Percentiles rank a stretch among this genome's conserved stretches.
phyloP scores from a whole-genome alignment of 2,113 vertebrate genomes.

The Beaufortia kweichowensis region DNA sequence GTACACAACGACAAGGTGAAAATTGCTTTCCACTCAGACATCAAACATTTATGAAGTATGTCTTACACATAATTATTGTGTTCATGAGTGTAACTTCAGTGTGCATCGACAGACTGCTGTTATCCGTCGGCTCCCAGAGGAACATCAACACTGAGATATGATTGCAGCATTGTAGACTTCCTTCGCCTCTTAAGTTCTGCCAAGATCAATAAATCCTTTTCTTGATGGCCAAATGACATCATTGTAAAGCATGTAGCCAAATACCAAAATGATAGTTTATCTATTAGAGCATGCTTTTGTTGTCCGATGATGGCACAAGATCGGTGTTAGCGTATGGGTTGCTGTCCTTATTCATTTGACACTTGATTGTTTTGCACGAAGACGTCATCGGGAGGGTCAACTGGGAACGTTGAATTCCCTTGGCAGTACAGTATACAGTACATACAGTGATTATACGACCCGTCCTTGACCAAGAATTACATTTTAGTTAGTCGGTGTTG shows the following conservation, averaged over 20 bases:
- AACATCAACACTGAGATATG: background rate
- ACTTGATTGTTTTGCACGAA: background rate
- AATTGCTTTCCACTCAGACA: background rate
- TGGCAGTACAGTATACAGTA: constrained; percentile 1
- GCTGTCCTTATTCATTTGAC: constrained; percentile 5
- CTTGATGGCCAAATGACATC: background rate
- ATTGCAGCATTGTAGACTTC: background rate
- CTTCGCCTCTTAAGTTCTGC: constrained; percentile 3
- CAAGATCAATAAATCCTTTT: constrained; percentile 15
- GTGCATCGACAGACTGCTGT: background rate
- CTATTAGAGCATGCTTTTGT: no score
- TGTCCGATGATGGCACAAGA: no score
- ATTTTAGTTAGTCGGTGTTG: constrained; percentile 1
- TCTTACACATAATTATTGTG: constrained; percentile 12
- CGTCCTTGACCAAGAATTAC: constrained; percentile 43
- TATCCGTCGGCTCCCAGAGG: background rate
- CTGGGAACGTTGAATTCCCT: no score
- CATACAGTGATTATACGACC: constrained; percentile 1
- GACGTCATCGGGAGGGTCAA: background rate
- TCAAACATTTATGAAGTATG: constrained; percentile 25
- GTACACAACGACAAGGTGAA: background rate
- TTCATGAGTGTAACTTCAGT: background rate
- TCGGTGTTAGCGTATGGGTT: background rate
- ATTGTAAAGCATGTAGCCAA: background rate
- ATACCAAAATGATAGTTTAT: no score